Percentiles rank a stretch among this genome's conserved stretches.
These are phyloP conservation scores for Arothron firmamentum DNA, from an alignment of 2,113 vertebrate genomes.

Conservation along the genomic window DNA sequence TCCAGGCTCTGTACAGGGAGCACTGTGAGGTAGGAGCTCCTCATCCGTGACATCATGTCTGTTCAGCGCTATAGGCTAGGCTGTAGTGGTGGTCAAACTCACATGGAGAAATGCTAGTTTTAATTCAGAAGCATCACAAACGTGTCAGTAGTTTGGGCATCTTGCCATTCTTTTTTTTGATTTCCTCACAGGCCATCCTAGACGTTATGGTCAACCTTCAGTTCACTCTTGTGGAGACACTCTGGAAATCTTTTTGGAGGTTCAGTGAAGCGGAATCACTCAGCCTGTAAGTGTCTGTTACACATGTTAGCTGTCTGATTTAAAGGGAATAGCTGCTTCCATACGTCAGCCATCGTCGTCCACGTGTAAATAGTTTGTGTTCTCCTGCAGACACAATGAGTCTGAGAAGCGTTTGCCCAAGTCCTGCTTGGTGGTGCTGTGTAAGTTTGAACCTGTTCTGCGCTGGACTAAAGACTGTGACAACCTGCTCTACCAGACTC, in stretches of 20 bases:
- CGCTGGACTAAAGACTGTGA: constrained; percentile 86
- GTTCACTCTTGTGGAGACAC: constrained; percentile 87
- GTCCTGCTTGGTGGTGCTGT: constrained; percentile 83
- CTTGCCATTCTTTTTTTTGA: background rate
- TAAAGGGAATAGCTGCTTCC: background rate
- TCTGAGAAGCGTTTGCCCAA: constrained; percentile 89
- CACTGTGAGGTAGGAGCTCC: constrained; percentile 83
- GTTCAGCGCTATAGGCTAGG: no score
- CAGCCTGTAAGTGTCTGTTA: constrained; percentile 75
- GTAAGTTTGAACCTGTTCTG: constrained; percentile 86
- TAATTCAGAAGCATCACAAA: no score
- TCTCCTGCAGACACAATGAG: constrained; percentile 77
- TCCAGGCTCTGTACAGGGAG: constrained; percentile 86
- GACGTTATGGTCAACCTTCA: constrained; percentile 92
- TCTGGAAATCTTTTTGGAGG: constrained; percentile 94
- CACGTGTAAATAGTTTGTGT: background rate
- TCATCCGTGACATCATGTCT: background rate
- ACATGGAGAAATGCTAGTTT: no score
- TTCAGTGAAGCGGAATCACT: constrained; percentile 77
- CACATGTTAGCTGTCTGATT: no score
- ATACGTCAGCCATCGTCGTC: background rate
- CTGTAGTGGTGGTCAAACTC: no score
- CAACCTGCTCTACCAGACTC: constrained; percentile 87
- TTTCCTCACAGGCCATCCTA: constrained; percentile 78
- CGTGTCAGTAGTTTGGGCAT: background rate